Percentiles rank a stretch among this genome's conserved stretches.
phyloP scores from a whole-genome alignment of 1,140 invertebrate genomes.

The Ceratina japonica region DNA sequence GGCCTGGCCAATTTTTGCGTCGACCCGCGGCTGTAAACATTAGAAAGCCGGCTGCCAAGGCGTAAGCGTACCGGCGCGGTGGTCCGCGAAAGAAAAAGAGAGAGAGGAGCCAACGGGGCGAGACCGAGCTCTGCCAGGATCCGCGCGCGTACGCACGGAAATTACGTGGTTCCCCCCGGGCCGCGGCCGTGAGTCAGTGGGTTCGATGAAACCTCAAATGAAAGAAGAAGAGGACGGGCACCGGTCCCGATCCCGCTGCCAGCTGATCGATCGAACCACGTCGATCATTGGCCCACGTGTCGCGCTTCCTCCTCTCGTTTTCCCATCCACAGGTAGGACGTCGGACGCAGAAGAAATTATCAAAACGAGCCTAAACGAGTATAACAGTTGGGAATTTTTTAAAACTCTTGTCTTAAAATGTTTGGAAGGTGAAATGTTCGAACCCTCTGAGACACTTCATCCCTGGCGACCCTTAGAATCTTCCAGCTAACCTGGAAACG shows the following conservation, averaged over 20 bases:
- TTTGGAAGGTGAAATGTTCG: too few species aligned
- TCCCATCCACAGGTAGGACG: too few species aligned
- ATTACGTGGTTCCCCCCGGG: conserved; percentile 34
- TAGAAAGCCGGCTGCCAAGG: conserved; percentile 74
- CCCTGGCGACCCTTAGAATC: neutral
- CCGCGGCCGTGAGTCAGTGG: conserved; percentile 46
- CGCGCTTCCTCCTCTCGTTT: too few species aligned
- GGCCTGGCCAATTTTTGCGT: conserved; percentile 75
- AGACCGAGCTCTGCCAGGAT: conserved; percentile 39
- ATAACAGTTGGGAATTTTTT: too few species aligned
- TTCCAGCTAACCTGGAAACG: too few species aligned
- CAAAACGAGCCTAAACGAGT: too few species aligned
- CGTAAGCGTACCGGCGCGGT: conserved; percentile 25
- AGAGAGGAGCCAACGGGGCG: neutral
- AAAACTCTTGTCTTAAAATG: too few species aligned
- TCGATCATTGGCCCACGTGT: conserved; percentile 21
- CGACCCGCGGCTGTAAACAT: conserved; percentile 75
- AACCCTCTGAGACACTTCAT: too few species aligned
- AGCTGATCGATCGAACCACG: conserved; percentile 35
- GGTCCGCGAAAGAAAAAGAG: neutral
- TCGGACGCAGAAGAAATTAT: too few species aligned
- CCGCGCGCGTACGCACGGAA: conserved; percentile 43
- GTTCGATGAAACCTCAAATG: conserved; percentile 49
- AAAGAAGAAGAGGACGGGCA: conserved; percentile 28
- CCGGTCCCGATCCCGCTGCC: conserved; percentile 29